Evolutionary conservation across 2,797 vertebrate species (phyloP), one percentile per base, ranked within the genome.

Genomic region (Myotis daubentonii): DNA sequence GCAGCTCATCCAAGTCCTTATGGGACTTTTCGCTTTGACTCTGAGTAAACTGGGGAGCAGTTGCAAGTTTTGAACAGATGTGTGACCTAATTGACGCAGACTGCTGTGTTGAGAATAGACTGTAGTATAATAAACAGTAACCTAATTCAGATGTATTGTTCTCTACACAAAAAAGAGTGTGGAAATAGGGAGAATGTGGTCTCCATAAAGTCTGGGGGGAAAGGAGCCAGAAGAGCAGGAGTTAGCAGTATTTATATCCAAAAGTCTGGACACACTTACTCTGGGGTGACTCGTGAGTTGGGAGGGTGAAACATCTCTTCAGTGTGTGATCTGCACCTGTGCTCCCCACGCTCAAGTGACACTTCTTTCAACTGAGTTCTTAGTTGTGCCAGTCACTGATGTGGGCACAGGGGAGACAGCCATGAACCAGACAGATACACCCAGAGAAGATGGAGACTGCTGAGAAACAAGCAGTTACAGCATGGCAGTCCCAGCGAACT

Each of bases 161-260:
- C 16, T 84, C 55, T 84, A 85, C n/a, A 55, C 16, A 84, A 80
- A 84, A 74, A 60, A 87, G 47, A 70, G 47, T 85, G 8, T 79
- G 38, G 8, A 89, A 72, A 85, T 74, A 72, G 23, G 55, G 83
- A 88, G 49, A 66, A 65, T 60, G 9, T 89, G 13, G 38, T 57
- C 38, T 76, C 15, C 65, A 72, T n/a, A 72, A 78, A 72, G 51
- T 83, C 71, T 55, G 53, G 55, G 36, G 65, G 10, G 23, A 23
- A 95, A 80, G 76, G 60, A 89, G n/a, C 65, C 72, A 84, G 66
- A 49, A 80, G 38, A 93, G 25, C 72, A 85, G 55, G n/a, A 74
- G 84, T 74, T 44, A 55, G 49, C 36, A 44, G 36, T 79, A 38
- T 79, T 74, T 92, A 72, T 28, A 66, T 49, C 44, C n/a, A 72